Evolutionary conservation across 1,140 invertebrate genomes (phyloP).

Genomic region (Heliothis virescens): DNA sequence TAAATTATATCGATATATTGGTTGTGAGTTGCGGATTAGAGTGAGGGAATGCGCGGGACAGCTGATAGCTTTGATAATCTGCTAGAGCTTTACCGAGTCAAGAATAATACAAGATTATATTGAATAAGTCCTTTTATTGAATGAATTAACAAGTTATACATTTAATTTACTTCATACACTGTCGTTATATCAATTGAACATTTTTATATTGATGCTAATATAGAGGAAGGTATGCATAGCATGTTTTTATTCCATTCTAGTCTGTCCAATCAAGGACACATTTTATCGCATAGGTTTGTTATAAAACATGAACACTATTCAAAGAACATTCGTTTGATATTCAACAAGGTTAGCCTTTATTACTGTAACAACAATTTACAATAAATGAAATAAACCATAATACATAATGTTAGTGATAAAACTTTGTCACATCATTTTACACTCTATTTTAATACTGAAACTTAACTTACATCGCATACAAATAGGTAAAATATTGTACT

Average conservation of each 20-base stretch:
- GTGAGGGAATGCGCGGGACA: conserved; percentile 11
- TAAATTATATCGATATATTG: not conserved
- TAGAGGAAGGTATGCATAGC: not conserved
- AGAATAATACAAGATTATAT: conserved; percentile 1
- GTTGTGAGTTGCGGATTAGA: not conserved
- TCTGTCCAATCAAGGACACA: no score
- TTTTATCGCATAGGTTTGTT: no score
- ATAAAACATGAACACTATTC: no score
- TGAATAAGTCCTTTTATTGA: not conserved
- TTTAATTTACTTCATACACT: not conserved
- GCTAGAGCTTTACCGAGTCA: conserved; percentile 10
- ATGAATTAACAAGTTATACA: not conserved
- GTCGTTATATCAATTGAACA: not conserved
- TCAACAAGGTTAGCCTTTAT: no score
- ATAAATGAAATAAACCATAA: no score
- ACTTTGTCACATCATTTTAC: no score
- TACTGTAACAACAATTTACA: no score
- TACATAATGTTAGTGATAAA: no score
- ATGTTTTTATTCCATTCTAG: not conserved
- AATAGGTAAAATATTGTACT: no score
- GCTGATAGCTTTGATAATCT: not conserved
- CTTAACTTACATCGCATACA: no score
- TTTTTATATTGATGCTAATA: not conserved
- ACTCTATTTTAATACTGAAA: no score
- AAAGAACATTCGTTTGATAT: no score